Percentiles rank a stretch among this genome's conserved stretches.
phyloP scores from a whole-genome alignment of 2,113 vertebrate genomes.

The Electrona antarctica region DNA sequence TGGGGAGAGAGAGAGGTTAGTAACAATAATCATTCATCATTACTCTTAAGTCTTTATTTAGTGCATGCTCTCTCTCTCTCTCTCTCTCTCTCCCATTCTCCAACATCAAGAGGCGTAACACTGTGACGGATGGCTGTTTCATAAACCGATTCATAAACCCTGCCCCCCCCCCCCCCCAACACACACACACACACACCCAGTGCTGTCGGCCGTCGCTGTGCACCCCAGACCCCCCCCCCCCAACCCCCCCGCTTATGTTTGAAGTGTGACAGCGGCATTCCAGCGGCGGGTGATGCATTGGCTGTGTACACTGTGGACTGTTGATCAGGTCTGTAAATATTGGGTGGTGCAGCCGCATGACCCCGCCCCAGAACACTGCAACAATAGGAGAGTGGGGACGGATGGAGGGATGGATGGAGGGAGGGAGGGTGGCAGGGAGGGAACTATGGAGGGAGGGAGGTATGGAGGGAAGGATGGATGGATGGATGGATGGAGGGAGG shows the following conservation, averaged over 20 bases:
- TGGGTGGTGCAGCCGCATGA: constrained; percentile 35
- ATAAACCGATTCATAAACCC: constrained; percentile 45
- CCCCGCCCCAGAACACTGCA: constrained; percentile 47
- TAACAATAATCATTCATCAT: constrained; percentile 21
- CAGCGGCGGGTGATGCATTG: constrained; percentile 47
- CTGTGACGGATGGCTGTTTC: constrained; percentile 59
- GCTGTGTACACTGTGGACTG: constrained; percentile 32
- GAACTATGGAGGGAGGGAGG: neutral
- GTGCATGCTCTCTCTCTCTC: constrained; percentile 26
- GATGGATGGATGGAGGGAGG: neutral
- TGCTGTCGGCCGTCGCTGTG: neutral
- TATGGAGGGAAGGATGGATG: neutral
- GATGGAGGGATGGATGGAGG: neutral
- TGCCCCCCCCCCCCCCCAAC: no score
- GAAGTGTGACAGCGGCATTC: constrained; percentile 60
- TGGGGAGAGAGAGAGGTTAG: constrained; percentile 30
- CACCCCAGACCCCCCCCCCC: no score
- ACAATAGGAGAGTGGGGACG: constrained; percentile 43
- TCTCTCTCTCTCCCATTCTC: neutral
- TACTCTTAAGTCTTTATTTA: constrained; percentile 13
- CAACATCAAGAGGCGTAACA: constrained; percentile 29
- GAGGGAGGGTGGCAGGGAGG: no score
- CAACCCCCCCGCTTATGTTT: constrained; percentile 25
- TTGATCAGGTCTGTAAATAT: constrained; percentile 67
- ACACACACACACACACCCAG: no score